Evolutionary conservation across 2,797 vertebrate genomes (phyloP).

Genomic region (Sebastes wilsoni): DNA sequence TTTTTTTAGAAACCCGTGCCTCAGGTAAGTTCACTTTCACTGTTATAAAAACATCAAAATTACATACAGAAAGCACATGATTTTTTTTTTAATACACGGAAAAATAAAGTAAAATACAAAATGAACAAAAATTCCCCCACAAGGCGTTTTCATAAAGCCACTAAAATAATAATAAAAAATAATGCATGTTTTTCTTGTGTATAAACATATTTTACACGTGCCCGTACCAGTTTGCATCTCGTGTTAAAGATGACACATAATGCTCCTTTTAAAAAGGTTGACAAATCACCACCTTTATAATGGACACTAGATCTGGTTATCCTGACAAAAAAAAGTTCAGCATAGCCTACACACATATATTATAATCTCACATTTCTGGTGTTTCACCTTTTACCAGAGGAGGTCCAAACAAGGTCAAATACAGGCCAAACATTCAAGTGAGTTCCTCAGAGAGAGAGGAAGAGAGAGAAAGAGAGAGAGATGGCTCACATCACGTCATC

Average conservation of each 20-base stretch:
- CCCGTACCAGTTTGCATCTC: slow-evolving; percentile 82
- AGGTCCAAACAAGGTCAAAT: slow-evolving; percentile 57
- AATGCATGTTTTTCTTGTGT: slow-evolving; percentile 89
- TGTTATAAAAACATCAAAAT: slow-evolving; percentile 87
- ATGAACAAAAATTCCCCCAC: slow-evolving; percentile 80
- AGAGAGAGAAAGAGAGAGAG: neutral
- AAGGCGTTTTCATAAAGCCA: slow-evolving; percentile 88
- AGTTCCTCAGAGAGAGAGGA: slow-evolving; percentile 28
- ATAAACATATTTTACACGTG: slow-evolving; percentile 97
- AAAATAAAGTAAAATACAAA: slow-evolving; percentile 86
- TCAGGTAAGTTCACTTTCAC: slow-evolving; percentile 86
- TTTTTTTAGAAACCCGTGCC: slow-evolving; percentile 73
- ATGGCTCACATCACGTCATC: slow-evolving; percentile 80
- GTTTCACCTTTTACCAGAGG: slow-evolving; percentile 43
- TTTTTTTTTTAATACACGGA: slow-evolving; percentile 87
- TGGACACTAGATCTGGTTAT: slow-evolving; percentile 57
- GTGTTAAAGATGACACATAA: slow-evolving; percentile 46
- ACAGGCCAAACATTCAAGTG: slow-evolving; percentile 66
- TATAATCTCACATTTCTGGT: slow-evolving; percentile 68
- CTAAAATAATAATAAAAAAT: slow-evolving; percentile 90
- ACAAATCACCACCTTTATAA: slow-evolving; percentile 35
- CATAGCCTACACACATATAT: slow-evolving; percentile 65
- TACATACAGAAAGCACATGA: slow-evolving; percentile 88
- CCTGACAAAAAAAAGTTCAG: slow-evolving; percentile 63
- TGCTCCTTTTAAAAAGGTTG: slow-evolving; percentile 44